A percentile compares a stretch with the other conserved stretches of the same genome.
These are phyloP conservation scores for Tholera decimalis DNA, from an alignment of 2,888 invertebrate genomes.

Conservation along the genomic window DNA sequence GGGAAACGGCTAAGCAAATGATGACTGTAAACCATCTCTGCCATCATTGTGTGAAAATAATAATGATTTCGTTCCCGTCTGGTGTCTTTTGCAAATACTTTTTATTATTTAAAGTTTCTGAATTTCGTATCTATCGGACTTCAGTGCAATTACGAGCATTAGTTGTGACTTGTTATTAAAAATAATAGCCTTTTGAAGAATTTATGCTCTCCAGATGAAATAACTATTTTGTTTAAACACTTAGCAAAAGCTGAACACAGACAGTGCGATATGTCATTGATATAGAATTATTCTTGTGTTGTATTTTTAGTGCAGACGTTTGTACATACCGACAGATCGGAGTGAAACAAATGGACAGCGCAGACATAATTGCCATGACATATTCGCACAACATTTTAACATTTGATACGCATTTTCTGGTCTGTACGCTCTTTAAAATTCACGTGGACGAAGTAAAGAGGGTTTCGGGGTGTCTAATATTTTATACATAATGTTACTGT, in stretches of 20 bases:
- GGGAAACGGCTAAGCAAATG: no score
- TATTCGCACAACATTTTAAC: constrained; percentile 3
- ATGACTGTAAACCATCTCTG: background rate
- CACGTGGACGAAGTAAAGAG: constrained; percentile 16
- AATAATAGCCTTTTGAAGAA: background rate
- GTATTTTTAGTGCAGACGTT: constrained; percentile 3
- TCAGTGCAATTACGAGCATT: background rate
- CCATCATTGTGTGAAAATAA: background rate
- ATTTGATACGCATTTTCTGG: constrained; percentile 14
- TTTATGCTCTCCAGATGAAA: background rate
- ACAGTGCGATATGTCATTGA: background rate
- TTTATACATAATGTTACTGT: constrained; percentile 40
- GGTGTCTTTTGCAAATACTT: constrained; percentile 3
- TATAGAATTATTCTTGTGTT: background rate
- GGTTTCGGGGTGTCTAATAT: constrained; percentile 37
- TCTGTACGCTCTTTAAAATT: constrained; percentile 23
- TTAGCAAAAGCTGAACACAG: background rate
- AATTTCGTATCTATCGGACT: background rate
- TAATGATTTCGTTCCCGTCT: background rate
- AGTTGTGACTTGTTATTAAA: background rate
- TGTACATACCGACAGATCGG: constrained; percentile 9
- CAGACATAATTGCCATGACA: constrained; percentile 5
- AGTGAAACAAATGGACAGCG: background rate
- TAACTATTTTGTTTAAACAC: background rate
- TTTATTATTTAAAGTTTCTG: constrained; percentile 10